Evolutionary conservation across 2,888 invertebrate species (phyloP), one percentile per base, ranked within the genome.

Genomic region (Tetramorium bicarinatum): DNA sequence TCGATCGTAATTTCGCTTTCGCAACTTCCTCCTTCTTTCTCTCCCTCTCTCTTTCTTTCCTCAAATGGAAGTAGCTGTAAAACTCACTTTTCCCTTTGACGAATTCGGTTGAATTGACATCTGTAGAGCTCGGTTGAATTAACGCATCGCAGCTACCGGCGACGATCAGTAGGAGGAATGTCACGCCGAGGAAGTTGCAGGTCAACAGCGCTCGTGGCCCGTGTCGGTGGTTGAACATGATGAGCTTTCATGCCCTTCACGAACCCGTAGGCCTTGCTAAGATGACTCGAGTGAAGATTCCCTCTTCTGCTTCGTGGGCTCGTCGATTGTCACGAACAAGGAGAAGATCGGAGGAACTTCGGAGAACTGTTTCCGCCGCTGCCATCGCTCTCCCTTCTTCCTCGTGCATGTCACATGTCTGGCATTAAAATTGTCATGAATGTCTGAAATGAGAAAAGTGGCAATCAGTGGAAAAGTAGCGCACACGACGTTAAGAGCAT

Each of bases 61-160:
- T 15, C 25, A 15, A 41, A 21, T 18, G 54, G 21, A 69, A 69
- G 67, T 69, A n/a, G 44, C 34, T 11, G 15, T 15, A 1, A 80
- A 76, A 96, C 97, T 97, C 96, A 97, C 97, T 97, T 95, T 97
- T 97, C 95, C 97, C 97, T 95, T 97, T 97, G 94, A 97, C 97
- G 94, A 97, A 97, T 94, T 97, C 97, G 91, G 97, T 67, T 18
- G 66, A 97, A 92, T 96, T 93, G 88, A 93, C 92, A 81, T 95
- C 94, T 74, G 93, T 67, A 29, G 95, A 97, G 97, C 94, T 97
- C 97, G 91, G 97, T 67, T 67, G 66, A 97, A 92, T 93, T 81
- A 92, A 91, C 77, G 92, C 94, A 92, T 93, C 84, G 89, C 91
- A 87, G 90, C 87, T 90, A 88, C 89, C 89, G 88, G 90, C 75